Percentiles rank a stretch among this genome's conserved stretches.
These are phyloP conservation scores for Drosophila parvula DNA, from an alignment of 1,140 invertebrate genomes.

Conservation along the genomic window DNA sequence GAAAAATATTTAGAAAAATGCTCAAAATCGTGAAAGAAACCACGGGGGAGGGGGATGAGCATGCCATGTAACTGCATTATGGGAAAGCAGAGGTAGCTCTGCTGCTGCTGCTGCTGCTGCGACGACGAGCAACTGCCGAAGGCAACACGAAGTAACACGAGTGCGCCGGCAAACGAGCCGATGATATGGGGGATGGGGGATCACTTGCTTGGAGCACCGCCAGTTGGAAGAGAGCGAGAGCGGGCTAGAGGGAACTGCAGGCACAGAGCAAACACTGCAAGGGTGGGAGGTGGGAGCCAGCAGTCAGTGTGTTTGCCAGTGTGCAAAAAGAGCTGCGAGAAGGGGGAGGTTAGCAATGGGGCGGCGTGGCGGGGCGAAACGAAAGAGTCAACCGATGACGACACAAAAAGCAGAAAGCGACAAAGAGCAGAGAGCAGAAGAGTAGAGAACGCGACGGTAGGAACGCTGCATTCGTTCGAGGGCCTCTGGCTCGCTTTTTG, in stretches of 20 bases:
- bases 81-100: conserved; percentile 26
- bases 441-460: conserved; percentile 36
- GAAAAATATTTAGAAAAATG: conserved; percentile 10
- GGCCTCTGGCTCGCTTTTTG: conserved; percentile 76
- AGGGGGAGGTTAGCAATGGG: conserved; percentile 3
- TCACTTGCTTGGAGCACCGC: conserved; percentile 68
- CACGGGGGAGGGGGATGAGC: neutral
- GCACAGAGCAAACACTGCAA: conserved; percentile 24
- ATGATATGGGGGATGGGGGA: conserved; percentile 17
- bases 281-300: conserved; percentile 4
- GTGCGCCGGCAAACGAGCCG: neutral
- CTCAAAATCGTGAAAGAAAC: conserved; percentile 2
- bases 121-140: conserved; percentile 30
- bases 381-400: conserved; percentile 64
- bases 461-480: conserved; percentile 66
- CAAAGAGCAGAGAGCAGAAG: conserved; percentile 38
- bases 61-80: conserved; percentile 9
- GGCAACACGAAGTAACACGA: conserved; percentile 41
- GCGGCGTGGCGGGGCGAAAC: neutral
- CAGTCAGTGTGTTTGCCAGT: neutral
- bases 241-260: conserved; percentile 5
- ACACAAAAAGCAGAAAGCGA: conserved; percentile 69
- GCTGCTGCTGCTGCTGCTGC: conserved; percentile 22
- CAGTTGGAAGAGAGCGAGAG: conserved; percentile 51
- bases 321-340: neutral